phyloP scores from a whole-genome alignment of 2,797 vertebrate genomes.

The Carcharodon carcharias region DNA sequence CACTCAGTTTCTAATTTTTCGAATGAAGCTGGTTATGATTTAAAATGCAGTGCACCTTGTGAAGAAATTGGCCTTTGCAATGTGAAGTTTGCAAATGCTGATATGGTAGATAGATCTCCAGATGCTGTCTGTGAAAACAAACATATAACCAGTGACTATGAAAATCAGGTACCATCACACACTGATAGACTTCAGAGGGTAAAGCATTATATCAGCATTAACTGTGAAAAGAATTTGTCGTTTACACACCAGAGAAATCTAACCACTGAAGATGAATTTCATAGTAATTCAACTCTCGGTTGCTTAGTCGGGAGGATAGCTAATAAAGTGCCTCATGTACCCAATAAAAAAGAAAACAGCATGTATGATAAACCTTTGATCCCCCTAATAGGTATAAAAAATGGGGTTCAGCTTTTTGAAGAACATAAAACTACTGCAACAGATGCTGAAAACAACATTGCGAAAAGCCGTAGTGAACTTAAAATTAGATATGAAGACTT shows the following conservation, averaged over 20 bases:
- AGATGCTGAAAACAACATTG: slow-evolving; percentile 59
- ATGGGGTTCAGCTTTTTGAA: slow-evolving; percentile 27
- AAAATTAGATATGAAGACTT: slow-evolving; percentile 97
- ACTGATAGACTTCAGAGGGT: slow-evolving; percentile 71
- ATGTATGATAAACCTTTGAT: slow-evolving; percentile 40
- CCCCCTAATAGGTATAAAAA: slow-evolving; percentile 11
- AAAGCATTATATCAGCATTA: slow-evolving; percentile 76
- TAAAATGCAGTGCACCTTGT: slow-evolving; percentile 77
- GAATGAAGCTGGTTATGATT: slow-evolving; percentile 79
- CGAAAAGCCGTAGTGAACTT: slow-evolving; percentile 83
- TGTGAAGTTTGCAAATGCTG: slow-evolving; percentile 46
- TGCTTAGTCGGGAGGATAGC: slow-evolving; percentile 59
- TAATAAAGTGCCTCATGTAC: slow-evolving; percentile 58
- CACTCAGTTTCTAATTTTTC: slow-evolving; percentile 73
- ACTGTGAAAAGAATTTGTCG: slow-evolving; percentile 69
- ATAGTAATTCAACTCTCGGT: slow-evolving; percentile 57
- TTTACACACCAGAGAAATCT: slow-evolving; percentile 58
- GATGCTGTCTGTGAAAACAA: slow-evolving; percentile 71
- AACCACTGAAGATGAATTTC: slow-evolving; percentile 56
- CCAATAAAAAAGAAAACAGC: slow-evolving; percentile 57
- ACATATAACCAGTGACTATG: slow-evolving; percentile 30
- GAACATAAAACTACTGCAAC: not conserved
- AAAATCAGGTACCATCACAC: slow-evolving; percentile 40
- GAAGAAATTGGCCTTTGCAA: not conserved
- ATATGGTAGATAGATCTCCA: slow-evolving; percentile 65